Evolutionary conservation across 2,888 invertebrate species (phyloP).

Genomic region (Meta bourneti): DNA sequence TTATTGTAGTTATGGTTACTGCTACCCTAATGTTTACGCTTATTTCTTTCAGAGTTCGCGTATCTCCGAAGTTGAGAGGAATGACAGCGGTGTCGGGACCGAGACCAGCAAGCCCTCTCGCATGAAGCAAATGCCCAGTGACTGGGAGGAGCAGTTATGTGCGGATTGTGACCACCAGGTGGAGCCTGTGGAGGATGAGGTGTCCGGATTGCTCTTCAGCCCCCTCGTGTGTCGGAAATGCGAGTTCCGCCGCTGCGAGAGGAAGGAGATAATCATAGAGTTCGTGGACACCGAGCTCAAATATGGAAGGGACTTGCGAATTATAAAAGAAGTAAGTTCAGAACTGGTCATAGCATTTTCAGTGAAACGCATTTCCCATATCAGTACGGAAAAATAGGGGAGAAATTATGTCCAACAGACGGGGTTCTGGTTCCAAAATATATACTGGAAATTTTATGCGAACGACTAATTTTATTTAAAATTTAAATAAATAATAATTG

Average conservation of each 20-base stretch:
- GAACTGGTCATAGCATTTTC: background rate
- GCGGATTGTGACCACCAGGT: slow-evolving; percentile 93
- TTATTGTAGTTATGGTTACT: too few relatives aligned
- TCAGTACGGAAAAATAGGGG: background rate
- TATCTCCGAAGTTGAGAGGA: slow-evolving; percentile 90
- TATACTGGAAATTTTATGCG: too few relatives aligned
- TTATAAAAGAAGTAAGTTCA: slow-evolving; percentile 88
- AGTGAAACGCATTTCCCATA: background rate
- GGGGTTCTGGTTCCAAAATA: too few relatives aligned
- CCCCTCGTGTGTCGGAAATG: slow-evolving; percentile 88
- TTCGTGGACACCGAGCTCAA: slow-evolving; percentile 98
- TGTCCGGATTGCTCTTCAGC: slow-evolving; percentile 62
- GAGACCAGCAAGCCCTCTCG: slow-evolving; percentile 93
- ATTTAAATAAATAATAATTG: too few relatives aligned
- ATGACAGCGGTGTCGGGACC: slow-evolving; percentile 95
- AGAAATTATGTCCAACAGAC: too few relatives aligned
- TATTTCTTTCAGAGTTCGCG: slow-evolving; percentile 38
- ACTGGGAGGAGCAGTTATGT: slow-evolving; percentile 86
- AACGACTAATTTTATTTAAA: too few relatives aligned
- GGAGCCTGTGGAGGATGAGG: slow-evolving; percentile 85
- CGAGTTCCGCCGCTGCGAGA: slow-evolving; percentile 91
- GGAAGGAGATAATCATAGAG: slow-evolving; percentile 96
- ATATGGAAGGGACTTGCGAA: slow-evolving; percentile 94
- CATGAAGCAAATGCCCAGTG: slow-evolving; percentile 79
- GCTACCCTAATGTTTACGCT: too few relatives aligned